A percentile compares a stretch with the other conserved stretches of the same genome.
Evolutionary conservation across 2,113 vertebrate genomes (phyloP).

Genomic region (Diadophis punctatus): DNA sequence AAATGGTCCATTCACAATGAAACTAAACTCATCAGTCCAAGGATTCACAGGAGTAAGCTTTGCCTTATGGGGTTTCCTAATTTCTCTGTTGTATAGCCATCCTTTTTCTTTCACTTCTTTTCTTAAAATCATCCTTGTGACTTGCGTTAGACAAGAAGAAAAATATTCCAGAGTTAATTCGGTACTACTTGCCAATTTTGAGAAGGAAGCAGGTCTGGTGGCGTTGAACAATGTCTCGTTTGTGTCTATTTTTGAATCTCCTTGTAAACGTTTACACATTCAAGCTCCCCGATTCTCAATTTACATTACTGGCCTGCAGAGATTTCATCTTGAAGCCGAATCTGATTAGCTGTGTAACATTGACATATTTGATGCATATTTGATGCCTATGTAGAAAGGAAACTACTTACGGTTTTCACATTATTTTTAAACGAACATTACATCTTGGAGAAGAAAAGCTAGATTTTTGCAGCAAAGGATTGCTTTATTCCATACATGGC

Average conservation of each 20-base stretch:
- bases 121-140: neutral
- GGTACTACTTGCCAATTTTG: neutral
- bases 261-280: neutral
- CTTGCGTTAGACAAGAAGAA: neutral
- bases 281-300: neutral
- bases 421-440: neutral
- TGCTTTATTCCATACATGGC: neutral
- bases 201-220: neutral
- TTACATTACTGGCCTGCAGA: neutral
- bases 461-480: neutral
- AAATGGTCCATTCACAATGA: conserved; percentile 9
- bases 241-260: neutral
- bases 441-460: neutral
- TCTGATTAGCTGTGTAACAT: neutral
- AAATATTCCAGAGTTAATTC: neutral
- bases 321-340: too few relatives aligned
- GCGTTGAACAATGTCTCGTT: neutral
- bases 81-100: fast-evolving
- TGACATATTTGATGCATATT: neutral
- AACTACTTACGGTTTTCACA: neutral
- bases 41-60: neutral
- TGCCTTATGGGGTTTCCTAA: conserved; percentile 1
- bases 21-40: conserved; percentile 17
- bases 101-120: neutral
- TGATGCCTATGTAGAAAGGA: neutral